A percentile compares a stretch with the other conserved stretches of the same genome.
phyloP scores from a whole-genome alignment of 2,888 invertebrate genomes.

The Drosophila pullipes region DNA sequence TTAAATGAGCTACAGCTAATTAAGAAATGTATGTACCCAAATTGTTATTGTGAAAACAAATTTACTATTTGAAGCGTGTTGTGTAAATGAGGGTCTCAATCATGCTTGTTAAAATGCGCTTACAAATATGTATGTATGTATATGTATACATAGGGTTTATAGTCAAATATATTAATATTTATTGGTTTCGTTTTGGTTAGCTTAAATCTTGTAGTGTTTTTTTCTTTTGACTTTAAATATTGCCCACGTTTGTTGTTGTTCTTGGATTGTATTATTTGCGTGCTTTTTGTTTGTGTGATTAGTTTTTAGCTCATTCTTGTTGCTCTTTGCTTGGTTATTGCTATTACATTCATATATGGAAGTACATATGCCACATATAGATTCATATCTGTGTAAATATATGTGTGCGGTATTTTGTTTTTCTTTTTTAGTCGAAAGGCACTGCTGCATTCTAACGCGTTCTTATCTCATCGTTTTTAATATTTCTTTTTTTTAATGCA shows the following conservation, averaged over 20 bases:
- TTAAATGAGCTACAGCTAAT: slow-evolving; percentile 32
- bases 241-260: slow-evolving; percentile 2
- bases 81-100: too few relatives aligned
- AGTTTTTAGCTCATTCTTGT: slow-evolving; percentile 9
- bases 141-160: slow-evolving; percentile 6
- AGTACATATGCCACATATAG: neutral
- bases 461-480: slow-evolving; percentile 6
- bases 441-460: slow-evolving; percentile 52
- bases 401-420: slow-evolving; percentile 16
- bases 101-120: slow-evolving; percentile 6
- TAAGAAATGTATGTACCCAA: slow-evolving; percentile 21
- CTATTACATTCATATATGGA: slow-evolving; percentile 5
- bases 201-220: slow-evolving; percentile 9
- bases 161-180: slow-evolving; percentile 12
- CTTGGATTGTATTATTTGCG: slow-evolving; percentile 24
- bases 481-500: neutral
- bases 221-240: slow-evolving; percentile 6
- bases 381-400: neutral
- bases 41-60: slow-evolving; percentile 7
- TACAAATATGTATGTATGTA: slow-evolving; percentile 9
- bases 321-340: slow-evolving; percentile 15
- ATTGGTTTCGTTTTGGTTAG: slow-evolving; percentile 17
- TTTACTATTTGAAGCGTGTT: slow-evolving; percentile 10
- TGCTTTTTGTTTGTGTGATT: slow-evolving; percentile 1
- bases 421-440: slow-evolving; percentile 41